Evolutionary conservation across 2,113 vertebrate species (phyloP), one percentile per base, ranked within the genome.

Genomic region (Pseudopipra pipra): DNA sequence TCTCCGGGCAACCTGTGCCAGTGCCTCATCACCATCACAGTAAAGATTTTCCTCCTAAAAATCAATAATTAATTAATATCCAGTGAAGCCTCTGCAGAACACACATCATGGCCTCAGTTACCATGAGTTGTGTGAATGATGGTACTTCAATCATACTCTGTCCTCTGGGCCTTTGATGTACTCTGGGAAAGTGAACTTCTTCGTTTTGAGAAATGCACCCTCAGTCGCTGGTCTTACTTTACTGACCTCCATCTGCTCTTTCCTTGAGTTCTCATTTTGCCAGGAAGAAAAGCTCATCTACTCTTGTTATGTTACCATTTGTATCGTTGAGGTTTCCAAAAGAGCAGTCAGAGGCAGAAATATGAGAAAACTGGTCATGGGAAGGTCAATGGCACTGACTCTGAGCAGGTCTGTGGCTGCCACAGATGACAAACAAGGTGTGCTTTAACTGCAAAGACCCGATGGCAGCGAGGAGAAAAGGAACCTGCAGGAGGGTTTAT

Each of bases 11-110:
- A 41, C 27, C 19, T n/a, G 11, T 55, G 24, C 30, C 20, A 0
- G 0, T 30, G 13, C 11, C 46, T 63, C 49, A 14, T 20, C 41
- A 63, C 7, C 58, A 14, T 27, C 25, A 49, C 8, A 22, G 25
- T 3, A 30, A 72, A 49, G 11, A 35, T 21, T 56, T 55, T 49
- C 25, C 49, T 10, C 21, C 16, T 43, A 31, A 27, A 35, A 35
- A 56, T 49, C 14, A 49, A 12, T 35, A 12, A 49, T 35, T 56
- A 31, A 35, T 56, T 22, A 63, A 18, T 21, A 73, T 14, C 14
- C 39, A 33, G 2, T 20, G 63, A 67, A 82, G 14, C 12, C 35
- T 1, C 0, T 1, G 0, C 35, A 85, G 49, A 66, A 17, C 28
- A 89, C 22, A 23, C 6, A 31, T 35, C 58, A n/a, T 1, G 2